phyloP scores from a whole-genome alignment of 2,113 vertebrate species.

The Atherinomorus stipes region DNA sequence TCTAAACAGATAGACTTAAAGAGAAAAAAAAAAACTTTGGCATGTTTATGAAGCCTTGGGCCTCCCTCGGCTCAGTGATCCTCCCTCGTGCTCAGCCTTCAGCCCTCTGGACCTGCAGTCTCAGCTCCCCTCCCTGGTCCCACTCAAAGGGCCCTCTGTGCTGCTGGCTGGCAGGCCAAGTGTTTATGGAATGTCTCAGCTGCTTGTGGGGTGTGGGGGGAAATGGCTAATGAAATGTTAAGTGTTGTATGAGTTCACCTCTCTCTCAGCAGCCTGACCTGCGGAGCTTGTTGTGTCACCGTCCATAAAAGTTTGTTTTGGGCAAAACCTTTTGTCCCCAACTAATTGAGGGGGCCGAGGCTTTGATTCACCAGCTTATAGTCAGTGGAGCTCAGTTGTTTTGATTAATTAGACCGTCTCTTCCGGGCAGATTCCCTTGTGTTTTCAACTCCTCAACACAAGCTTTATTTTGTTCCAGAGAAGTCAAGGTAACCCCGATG shows the following conservation, averaged over 20 bases:
- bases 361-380: not conserved
- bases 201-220: slow-evolving; percentile 69
- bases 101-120: slow-evolving; percentile 44
- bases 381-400: not conserved
- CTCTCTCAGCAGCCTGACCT: slow-evolving; percentile 63
- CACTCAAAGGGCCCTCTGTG: slow-evolving; percentile 78
- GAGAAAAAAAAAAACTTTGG: slow-evolving; percentile 25
- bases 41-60: slow-evolving; percentile 53
- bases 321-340: slow-evolving; percentile 8
- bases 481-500: not conserved
- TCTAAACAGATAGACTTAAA: slow-evolving; percentile 13
- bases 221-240: slow-evolving; percentile 71
- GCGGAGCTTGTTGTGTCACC: slow-evolving; percentile 32
- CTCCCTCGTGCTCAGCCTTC: slow-evolving; percentile 68
- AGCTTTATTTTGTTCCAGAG: not conserved
- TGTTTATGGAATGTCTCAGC: slow-evolving; percentile 83
- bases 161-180: slow-evolving; percentile 72
- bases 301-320: slow-evolving; percentile 46
- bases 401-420: not conserved
- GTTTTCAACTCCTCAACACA: not conserved
- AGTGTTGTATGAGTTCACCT: slow-evolving; percentile 70
- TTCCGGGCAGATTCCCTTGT: not conserved
- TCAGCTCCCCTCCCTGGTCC: slow-evolving; percentile 63
- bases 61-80: slow-evolving; percentile 51
- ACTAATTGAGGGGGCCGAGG: not conserved